These are phyloP conservation scores for Chymomyza amoena DNA, from an alignment of 2,888 invertebrate species.

Conservation along the genomic window DNA sequence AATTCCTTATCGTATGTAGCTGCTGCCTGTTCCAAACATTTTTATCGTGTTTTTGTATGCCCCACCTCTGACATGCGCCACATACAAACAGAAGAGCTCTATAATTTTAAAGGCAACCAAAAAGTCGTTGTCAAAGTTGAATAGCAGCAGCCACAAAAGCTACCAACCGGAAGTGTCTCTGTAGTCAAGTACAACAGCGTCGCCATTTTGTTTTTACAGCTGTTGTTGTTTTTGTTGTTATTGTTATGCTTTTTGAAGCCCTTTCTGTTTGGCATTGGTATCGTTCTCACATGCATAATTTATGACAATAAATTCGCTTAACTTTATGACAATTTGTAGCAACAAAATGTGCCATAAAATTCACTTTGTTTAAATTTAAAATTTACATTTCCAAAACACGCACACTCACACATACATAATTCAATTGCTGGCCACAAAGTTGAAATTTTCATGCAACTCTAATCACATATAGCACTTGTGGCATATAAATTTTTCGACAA, in stretches of 20 bases:
- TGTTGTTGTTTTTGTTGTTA: slow-evolving; percentile 39
- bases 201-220: slow-evolving; percentile 27
- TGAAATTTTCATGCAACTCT: slow-evolving; percentile 19
- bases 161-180: background rate
- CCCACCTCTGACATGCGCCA: background rate
- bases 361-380: slow-evolving; percentile 14
- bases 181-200: background rate
- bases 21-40: background rate
- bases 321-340: slow-evolving; percentile 72
- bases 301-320: slow-evolving; percentile 74
- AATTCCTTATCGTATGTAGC: background rate
- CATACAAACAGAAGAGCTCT: background rate
- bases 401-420: slow-evolving; percentile 34
- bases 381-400: too few relatives aligned
- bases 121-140: slow-evolving; percentile 65
- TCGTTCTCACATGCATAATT: slow-evolving; percentile 61
- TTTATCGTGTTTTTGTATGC: background rate
- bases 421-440: slow-evolving; percentile 40
- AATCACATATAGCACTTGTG: slow-evolving; percentile 37
- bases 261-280: slow-evolving; percentile 5
- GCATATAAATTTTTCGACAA: slow-evolving; percentile 38
- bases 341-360: slow-evolving; percentile 64
- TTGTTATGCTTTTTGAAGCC: slow-evolving; percentile 42
- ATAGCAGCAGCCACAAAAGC: background rate
- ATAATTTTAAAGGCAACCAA: slow-evolving; percentile 53